Percentiles rank a stretch among this genome's conserved stretches.
Evolutionary conservation across 2,113 vertebrate species (phyloP).

Genomic region (Chaetodon trifascialis): DNA sequence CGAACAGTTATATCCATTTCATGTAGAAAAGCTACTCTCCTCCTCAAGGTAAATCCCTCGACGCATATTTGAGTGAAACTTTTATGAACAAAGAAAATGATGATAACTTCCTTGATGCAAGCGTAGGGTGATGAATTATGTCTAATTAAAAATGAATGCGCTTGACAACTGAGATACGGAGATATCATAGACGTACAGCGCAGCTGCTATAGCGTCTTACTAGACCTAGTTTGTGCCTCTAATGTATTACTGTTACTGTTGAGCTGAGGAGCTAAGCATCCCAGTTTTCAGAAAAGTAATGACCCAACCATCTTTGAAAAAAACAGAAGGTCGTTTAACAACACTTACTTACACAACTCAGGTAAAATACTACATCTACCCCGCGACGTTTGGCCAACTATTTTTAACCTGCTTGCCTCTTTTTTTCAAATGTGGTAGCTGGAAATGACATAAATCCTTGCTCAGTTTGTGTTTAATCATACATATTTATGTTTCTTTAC

Average conservation of each 20-base stretch:
- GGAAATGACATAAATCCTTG: neutral
- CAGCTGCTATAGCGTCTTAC: conserved; percentile 29
- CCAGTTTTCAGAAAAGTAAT: neutral
- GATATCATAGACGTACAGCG: conserved; percentile 21
- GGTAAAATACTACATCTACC: neutral
- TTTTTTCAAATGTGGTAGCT: neutral
- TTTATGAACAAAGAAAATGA: conserved; percentile 68
- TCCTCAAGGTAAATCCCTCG: conserved; percentile 78
- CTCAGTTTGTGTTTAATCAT: neutral
- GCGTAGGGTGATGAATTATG: conserved; percentile 63
- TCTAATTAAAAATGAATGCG: conserved; percentile 68
- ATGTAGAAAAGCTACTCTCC: conserved; percentile 74
- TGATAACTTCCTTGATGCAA: conserved; percentile 61
- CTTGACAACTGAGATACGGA: conserved; percentile 47
- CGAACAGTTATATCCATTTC: conserved; percentile 85
- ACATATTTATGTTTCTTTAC: neutral
- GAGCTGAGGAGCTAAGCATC: neutral
- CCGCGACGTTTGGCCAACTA: too few relatives aligned
- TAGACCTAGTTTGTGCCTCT: conserved; percentile 10
- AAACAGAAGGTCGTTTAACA: neutral
- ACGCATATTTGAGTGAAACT: conserved; percentile 75
- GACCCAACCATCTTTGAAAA: neutral
- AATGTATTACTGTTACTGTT: neutral
- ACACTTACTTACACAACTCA: neutral
- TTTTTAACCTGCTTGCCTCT: neutral